phyloP scores from a whole-genome alignment of 2,888 invertebrate genomes.

The Pyrrhia umbra region DNA sequence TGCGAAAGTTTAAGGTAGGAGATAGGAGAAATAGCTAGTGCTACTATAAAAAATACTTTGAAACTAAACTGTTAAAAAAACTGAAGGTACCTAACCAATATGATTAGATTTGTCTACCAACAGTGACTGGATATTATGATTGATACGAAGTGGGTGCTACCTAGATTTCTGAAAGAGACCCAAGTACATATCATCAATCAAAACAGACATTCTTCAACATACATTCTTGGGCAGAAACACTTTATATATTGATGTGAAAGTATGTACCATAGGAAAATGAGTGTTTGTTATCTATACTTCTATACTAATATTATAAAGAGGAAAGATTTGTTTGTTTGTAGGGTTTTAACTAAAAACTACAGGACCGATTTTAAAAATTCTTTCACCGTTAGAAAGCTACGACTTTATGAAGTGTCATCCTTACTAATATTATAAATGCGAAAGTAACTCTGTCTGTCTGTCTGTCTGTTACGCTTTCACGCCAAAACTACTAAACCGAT shows the following conservation, averaged over 20 bases:
- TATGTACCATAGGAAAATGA: slow-evolving; percentile 2
- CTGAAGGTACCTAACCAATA: slow-evolving; percentile 3
- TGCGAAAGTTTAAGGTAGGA: no score
- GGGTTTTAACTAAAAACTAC: no score
- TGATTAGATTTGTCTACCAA: slow-evolving; percentile 20
- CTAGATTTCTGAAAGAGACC: slow-evolving; percentile 28
- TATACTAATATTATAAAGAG: background rate
- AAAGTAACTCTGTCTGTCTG: no score
- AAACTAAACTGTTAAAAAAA: background rate
- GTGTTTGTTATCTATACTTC: background rate
- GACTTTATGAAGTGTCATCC: no score
- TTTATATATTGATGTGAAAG: slow-evolving; percentile 22
- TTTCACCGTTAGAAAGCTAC: no score
- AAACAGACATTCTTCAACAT: background rate
- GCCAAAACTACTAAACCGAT: no score
- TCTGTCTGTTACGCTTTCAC: no score
- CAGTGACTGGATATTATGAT: slow-evolving; percentile 32
- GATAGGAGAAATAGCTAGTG: no score
- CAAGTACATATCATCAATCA: slow-evolving; percentile 38
- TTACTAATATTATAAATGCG: no score
- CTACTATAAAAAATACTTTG: slow-evolving; percentile 4
- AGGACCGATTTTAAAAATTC: no score
- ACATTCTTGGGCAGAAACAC: slow-evolving; percentile 1
- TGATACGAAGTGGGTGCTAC: slow-evolving; percentile 26
- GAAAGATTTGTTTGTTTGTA: background rate